Base-by-base conservation (phyloP, 1,140 invertebrate genomes). In the Limonius californicus region DNA sequence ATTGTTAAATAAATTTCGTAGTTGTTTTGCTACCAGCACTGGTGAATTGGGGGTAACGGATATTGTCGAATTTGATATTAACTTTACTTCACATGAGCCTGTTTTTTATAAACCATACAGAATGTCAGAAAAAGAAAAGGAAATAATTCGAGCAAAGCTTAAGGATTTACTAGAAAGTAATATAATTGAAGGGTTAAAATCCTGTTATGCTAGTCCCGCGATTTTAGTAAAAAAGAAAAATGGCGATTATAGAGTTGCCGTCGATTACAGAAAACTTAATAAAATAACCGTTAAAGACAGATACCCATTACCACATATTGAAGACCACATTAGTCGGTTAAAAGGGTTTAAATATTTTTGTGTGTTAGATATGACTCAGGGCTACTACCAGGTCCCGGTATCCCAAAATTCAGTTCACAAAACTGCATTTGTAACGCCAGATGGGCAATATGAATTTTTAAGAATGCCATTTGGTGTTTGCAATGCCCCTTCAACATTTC, bases 361-460 rank as follows among this genome's bases (percentile, higher is more conserved):
- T n/a, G n/a, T n/a, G n/a, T n/a, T n/a, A n/a, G n/a, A n/a, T n/a
- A 60, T 60, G 57, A 23, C 2, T 74, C n/a, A n/a, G n/a, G n/a
- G n/a, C n/a, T n/a, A 73, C 58, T 64, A 68, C 12, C 71, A 72
- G 8, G 59, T 74, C 7, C 54, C 58, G 6, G 45, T 76, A 4
- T 15, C 35, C 1, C n/a, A 62, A 4, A 55, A 53, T 42, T 45
- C 65, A 15, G 53, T 19, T 12, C 7, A 20, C 11, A 67, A 73
- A 55, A 76, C 75, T 0, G 66, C 73, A 1, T 77, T 78, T 56
- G 63, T 72, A 1, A 74, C 68, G 0, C 72, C 70, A 0, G 72
- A 73, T 43, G 70, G 58, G 0, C 73, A 72, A 20, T 82, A 77
- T 54, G 78, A 81, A 61, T 81, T 74, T 57, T 42, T 62, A 0